Percentiles rank a stretch among this genome's conserved stretches.
Conservation (phyloP, 2,113 vertebrate species). For the Tapirus terrestris region DNA sequence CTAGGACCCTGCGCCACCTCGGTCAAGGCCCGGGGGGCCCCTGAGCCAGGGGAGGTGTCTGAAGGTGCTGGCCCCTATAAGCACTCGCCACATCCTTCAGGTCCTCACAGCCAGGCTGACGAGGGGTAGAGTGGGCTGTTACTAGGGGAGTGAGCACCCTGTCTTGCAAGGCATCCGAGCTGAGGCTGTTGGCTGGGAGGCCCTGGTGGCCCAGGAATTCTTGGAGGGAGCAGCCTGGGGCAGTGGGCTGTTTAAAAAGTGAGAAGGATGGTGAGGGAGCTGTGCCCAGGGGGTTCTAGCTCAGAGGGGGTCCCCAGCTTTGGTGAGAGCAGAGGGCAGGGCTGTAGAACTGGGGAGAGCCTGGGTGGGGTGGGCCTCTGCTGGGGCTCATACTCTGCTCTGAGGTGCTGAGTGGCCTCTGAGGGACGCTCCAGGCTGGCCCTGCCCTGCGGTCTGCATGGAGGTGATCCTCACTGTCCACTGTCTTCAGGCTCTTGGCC, state of each 20-base stretch:
- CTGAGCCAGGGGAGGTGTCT: background rate
- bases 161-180: background rate
- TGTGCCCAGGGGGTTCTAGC: background rate
- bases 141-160: background rate
- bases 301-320: background rate
- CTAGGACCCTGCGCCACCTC: background rate
- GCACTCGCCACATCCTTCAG: accelerated
- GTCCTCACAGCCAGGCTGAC: background rate
- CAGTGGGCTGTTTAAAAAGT: background rate
- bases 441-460: background rate
- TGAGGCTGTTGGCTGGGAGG: background rate
- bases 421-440: background rate
- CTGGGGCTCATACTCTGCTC: accelerated
- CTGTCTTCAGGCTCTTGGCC: no score
- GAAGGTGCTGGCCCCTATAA: background rate
- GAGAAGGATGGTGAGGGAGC: accelerated
- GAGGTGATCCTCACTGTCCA: accelerated
- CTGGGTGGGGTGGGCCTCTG: background rate
- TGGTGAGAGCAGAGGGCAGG: background rate
- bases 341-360: accelerated
- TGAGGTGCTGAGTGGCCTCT: background rate
- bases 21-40: background rate
- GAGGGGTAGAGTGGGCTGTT: accelerated
- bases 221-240: background rate
- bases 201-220: background rate